Percentiles rank a stretch among this genome's conserved stretches.
Evolutionary conservation across 2,888 invertebrate species (phyloP).

Genomic region (Autographa pulchrina): DNA sequence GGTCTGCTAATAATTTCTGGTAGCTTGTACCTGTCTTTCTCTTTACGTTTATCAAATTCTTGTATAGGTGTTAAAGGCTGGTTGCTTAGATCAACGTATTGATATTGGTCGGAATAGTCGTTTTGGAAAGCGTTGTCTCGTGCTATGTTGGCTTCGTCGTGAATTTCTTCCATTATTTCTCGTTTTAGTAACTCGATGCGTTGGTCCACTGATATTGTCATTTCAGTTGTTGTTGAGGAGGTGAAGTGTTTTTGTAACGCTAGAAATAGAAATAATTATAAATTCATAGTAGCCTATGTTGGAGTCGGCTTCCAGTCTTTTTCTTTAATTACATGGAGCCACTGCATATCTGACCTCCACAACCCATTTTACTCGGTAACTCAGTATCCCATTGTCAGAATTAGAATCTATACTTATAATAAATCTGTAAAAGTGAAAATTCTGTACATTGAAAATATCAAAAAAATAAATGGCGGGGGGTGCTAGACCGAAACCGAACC

Average conservation of each 20-base stretch:
- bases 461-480: no score
- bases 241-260: neutral
- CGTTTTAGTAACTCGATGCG: conserved; percentile 54
- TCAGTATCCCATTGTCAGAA: no score
- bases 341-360: no score
- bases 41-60: conserved; percentile 56
- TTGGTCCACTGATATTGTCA: conserved; percentile 29
- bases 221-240: conserved; percentile 1
- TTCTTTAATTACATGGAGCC: no score
- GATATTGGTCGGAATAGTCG: conserved; percentile 22
- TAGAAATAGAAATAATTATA: conserved; percentile 14
- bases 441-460: no score
- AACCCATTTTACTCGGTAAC: no score
- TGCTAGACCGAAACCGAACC: no score
- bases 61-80: conserved; percentile 58
- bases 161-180: conserved; percentile 19
- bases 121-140: neutral
- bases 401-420: no score
- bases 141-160: conserved; percentile 26
- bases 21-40: conserved; percentile 43
- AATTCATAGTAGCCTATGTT: no score
- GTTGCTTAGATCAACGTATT: conserved; percentile 49
- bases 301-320: no score
- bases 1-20: conserved; percentile 40
- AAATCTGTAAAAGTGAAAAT: no score